Evolutionary conservation across 2,888 invertebrate genomes (phyloP), one percentile per base, ranked within the genome.

Genomic region (Polyploca ridens): DNA sequence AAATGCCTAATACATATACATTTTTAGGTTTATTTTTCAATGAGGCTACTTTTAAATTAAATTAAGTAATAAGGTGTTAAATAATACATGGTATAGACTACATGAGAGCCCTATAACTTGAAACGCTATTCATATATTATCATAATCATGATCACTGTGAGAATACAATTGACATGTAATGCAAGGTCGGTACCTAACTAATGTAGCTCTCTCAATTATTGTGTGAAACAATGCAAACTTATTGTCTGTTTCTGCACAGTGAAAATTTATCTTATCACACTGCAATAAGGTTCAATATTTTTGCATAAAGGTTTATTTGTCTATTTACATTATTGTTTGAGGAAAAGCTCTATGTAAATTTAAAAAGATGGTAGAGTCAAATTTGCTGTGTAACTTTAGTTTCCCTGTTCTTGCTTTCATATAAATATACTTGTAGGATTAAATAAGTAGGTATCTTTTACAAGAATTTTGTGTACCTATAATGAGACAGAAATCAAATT

Each of bases 91-190:
- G 10, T 19, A 19, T 7, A 54, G 10, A 54, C 10, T 54, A 54
- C 3, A 54, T 54, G 4, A 16, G 7, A 16, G 5, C 16, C 49
- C 49, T 10, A 38, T 38, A 38, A 38, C 10, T 41, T 7, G 4
- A 41, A 54, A 7, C 16, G 19, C n/a, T 54, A 54, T 54, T 54
- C 54, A 19, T 19, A 19, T 10, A 19, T n/a, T 10, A 19, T 71
- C n/a, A 74, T 71, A 64, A 67, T 71, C n/a, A 74, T 71, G 68
- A 73, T 73, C 70, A 73, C 70, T 72, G n/a, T n/a, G 63, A 60
- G 64, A 68, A 64, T n/a, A 65, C 73, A 76, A 76, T 74, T 76
- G 73, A 67, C 70, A 70, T 72, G 70, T 72, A 69, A 66, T 70
- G 70, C 67, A 73, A 73, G 73, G 69, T 67, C 68, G 63, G 19